Evolutionary conservation across 2,797 vertebrate species (phyloP).

Genomic region (Cichlasoma orientale): DNA sequence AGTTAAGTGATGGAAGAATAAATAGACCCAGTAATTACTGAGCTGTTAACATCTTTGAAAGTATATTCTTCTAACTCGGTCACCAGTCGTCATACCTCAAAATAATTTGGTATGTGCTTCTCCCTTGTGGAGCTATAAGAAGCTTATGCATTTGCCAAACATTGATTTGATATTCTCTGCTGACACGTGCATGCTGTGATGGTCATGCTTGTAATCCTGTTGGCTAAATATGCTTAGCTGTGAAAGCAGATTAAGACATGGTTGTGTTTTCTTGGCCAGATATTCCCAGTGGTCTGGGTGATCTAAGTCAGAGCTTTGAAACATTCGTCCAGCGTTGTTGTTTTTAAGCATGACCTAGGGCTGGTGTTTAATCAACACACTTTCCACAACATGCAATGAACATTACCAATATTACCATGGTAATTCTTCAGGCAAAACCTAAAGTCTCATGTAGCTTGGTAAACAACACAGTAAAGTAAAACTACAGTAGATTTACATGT

Average conservation of each 20-base stretch:
- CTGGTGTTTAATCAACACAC: conserved; percentile 23
- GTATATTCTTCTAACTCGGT: conserved; percentile 41
- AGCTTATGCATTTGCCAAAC: conserved; percentile 70
- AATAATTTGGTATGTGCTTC: conserved; percentile 61
- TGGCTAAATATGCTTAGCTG: conserved; percentile 80
- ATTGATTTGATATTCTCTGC: conserved; percentile 77
- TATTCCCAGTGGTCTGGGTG: conserved; percentile 64
- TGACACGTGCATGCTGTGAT: conserved; percentile 73
- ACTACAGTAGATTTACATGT: accelerated
- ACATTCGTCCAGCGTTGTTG: conserved; percentile 65
- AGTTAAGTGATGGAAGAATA: conserved; percentile 58
- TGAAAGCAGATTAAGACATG: conserved; percentile 81
- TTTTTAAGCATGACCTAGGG: conserved; percentile 50
- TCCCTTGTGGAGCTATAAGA: conserved; percentile 69
- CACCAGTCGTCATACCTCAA: conserved; percentile 54
- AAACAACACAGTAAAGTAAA: neutral
- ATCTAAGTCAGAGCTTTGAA: conserved; percentile 63
- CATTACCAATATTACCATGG: neutral
- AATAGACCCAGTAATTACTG: conserved; percentile 61
- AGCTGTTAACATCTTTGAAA: conserved; percentile 57
- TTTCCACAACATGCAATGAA: neutral
- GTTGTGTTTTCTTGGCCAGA: conserved; percentile 75
- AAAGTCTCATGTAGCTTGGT: neutral
- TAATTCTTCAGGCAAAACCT: neutral
- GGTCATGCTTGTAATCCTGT: conserved; percentile 82